A percentile compares a stretch with the other conserved stretches of the same genome.
phyloP scores from a whole-genome alignment of 1,140 invertebrate species.

The Drosophila erecta region DNA sequence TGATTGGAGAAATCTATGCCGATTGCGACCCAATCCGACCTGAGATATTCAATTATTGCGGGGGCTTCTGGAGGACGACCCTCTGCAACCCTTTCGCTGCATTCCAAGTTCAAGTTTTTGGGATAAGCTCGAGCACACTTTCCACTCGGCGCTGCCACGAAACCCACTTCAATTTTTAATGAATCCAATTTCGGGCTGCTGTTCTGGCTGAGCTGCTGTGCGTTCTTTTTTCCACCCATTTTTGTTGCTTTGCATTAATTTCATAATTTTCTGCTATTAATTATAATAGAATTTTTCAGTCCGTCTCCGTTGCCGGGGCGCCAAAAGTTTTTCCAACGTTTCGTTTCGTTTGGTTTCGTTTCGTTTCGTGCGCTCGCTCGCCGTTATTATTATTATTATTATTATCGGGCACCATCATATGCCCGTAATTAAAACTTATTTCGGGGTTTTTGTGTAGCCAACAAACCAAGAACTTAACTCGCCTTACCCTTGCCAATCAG shows the following conservation, averaged over 20 bases:
- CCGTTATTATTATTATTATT: constrained; percentile 54
- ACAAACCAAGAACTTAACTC: constrained; percentile 81
- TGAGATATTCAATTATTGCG: constrained; percentile 49
- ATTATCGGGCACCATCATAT: constrained; percentile 82
- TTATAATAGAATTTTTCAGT: constrained; percentile 83
- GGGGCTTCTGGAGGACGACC: constrained; percentile 22
- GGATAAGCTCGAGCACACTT: constrained; percentile 52
- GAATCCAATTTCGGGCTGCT: constrained; percentile 72
- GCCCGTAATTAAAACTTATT: constrained; percentile 83
- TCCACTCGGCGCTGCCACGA: constrained; percentile 12
- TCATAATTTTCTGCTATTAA: constrained; percentile 82
- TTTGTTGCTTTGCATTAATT: constrained; percentile 74
- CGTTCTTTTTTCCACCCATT: constrained; percentile 12
- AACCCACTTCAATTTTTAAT: constrained; percentile 82
- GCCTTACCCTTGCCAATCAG: constrained; percentile 57
- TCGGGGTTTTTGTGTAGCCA: constrained; percentile 75
- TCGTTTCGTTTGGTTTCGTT: constrained; percentile 30
- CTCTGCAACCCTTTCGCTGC: constrained; percentile 34
- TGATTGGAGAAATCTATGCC: constrained; percentile 51
- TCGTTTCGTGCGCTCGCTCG: constrained; percentile 15
- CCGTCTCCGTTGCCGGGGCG: constrained; percentile 73
- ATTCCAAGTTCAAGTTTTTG: constrained; percentile 57
- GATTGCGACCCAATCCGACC: constrained; percentile 28
- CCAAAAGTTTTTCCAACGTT: constrained; percentile 62
- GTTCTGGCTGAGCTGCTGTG: constrained; percentile 43